A percentile compares a stretch with the other conserved stretches of the same genome.
Conservation (phyloP, 2,797 vertebrate genomes). For the Hirundo rustica region DNA sequence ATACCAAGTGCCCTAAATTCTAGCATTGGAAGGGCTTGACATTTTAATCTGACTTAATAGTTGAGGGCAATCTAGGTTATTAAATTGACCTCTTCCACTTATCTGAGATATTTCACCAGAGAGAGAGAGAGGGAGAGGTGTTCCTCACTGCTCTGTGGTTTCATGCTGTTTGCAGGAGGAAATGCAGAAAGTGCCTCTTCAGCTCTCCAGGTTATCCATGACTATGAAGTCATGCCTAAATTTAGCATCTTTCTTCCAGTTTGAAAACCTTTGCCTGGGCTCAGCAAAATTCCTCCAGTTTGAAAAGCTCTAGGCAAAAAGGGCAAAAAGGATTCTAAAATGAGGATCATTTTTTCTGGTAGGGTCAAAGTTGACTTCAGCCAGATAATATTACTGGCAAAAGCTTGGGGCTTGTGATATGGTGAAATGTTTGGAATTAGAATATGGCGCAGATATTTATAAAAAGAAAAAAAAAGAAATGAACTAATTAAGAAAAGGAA, state of each 20-base stretch:
- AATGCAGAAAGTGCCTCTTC: background rate
- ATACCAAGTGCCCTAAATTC: conserved; percentile 32
- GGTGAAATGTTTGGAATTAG: background rate
- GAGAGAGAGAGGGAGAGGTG: background rate
- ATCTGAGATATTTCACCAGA: conserved; percentile 57
- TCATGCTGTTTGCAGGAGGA: background rate
- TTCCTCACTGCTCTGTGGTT: conserved; percentile 28
- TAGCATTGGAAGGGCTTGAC: background rate
- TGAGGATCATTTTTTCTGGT: background rate
- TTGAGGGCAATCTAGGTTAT: conserved; percentile 69
- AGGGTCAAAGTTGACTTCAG: background rate
- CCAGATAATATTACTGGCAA: background rate
- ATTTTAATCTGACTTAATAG: conserved; percentile 62
- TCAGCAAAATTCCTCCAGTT: background rate
- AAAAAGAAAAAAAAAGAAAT: too few relatives aligned
- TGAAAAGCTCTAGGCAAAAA: background rate
- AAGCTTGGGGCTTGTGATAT: background rate
- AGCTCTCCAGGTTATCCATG: background rate
- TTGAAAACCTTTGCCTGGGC: background rate
- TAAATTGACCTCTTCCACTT: conserved; percentile 70
- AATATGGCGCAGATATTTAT: background rate
- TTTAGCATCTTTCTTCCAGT: background rate
- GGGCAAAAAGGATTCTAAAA: background rate
- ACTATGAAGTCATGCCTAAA: background rate
- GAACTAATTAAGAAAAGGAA: background rate